A percentile compares a stretch with the other conserved stretches of the same genome.
phyloP scores from a whole-genome alignment of 2,797 vertebrate genomes.

The Sylvia borin region DNA sequence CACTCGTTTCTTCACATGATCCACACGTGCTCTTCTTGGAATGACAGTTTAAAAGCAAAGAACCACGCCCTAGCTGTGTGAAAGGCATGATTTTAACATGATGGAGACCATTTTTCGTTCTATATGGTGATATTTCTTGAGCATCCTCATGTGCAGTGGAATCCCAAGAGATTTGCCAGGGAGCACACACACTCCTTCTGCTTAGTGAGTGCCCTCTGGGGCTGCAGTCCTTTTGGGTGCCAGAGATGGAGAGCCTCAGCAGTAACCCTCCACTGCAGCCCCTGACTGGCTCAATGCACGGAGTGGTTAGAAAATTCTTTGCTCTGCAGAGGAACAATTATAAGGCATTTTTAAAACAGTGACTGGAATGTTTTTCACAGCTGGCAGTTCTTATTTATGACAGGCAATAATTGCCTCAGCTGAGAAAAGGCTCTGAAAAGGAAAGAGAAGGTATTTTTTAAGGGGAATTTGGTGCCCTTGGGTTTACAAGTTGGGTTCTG shows the following conservation, averaged over 20 bases:
- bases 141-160: neutral
- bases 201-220: neutral
- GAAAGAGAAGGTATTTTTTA: neutral
- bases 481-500: neutral
- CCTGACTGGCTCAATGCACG: neutral
- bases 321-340: constrained; percentile 22
- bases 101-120: neutral
- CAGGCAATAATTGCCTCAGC: constrained; percentile 42
- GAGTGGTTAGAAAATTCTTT: neutral
- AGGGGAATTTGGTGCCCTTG: neutral
- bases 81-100: neutral
- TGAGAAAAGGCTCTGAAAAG: neutral
- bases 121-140: neutral
- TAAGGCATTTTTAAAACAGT: constrained; percentile 38
- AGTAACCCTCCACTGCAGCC: neutral
- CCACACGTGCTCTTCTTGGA: neutral
- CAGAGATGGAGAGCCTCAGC: constrained; percentile 29
- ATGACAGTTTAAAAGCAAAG: neutral
- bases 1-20: neutral
- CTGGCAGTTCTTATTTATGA: constrained; percentile 64
- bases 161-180: neutral
- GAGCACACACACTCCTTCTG: neutral
- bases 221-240: neutral
- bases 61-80: neutral
- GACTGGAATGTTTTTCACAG: constrained; percentile 35